phyloP scores from a whole-genome alignment of 2,888 invertebrate species.

The Xestia xanthographa region DNA sequence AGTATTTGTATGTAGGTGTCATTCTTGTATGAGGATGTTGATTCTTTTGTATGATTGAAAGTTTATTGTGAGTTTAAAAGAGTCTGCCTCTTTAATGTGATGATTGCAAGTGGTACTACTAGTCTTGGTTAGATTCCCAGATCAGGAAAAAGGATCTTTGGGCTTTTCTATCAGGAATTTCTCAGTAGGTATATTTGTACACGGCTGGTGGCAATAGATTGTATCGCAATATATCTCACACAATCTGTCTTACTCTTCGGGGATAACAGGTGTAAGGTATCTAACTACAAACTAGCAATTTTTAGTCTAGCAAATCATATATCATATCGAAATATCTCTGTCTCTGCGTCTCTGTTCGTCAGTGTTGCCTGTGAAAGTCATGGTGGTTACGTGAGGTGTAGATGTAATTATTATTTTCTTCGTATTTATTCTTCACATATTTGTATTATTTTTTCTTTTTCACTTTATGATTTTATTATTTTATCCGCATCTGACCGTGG shows the following conservation, averaged over 20 bases:
- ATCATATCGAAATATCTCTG: too few relatives aligned
- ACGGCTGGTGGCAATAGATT: background rate
- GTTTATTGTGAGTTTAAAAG: background rate
- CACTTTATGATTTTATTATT: too few relatives aligned
- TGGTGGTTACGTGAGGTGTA: too few relatives aligned
- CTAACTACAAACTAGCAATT: too few relatives aligned
- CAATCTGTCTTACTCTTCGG: background rate
- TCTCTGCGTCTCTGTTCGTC: too few relatives aligned
- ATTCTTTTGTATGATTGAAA: background rate
- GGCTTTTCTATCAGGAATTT: background rate
- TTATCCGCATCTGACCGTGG: too few relatives aligned
- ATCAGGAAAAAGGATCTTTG: background rate
- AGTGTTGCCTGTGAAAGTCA: too few relatives aligned
- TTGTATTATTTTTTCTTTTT: too few relatives aligned
- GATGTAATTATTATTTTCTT: too few relatives aligned
- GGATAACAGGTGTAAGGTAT: background rate
- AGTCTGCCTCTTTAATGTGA: background rate
- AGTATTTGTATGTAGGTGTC: background rate
- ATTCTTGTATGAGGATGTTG: background rate
- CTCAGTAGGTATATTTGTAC: background rate
- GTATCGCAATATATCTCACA: background rate
- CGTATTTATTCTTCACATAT: too few relatives aligned
- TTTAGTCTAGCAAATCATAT: too few relatives aligned
- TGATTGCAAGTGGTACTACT: background rate
- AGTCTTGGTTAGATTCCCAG: background rate